Conservation (phyloP, 2,113 vertebrate species). For the Eonycteris spelaea region DNA sequence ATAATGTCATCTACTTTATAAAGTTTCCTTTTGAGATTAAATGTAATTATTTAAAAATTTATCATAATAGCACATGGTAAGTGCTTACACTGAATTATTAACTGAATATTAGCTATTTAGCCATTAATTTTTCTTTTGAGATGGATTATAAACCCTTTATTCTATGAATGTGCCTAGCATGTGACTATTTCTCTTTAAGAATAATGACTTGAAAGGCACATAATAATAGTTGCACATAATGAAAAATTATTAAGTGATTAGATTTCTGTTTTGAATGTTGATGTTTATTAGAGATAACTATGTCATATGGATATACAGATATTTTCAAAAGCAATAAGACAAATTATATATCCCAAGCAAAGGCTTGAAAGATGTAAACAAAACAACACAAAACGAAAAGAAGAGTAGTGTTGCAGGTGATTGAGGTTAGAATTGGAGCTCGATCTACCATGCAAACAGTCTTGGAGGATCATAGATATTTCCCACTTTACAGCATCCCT, state of each 20-base stretch:
- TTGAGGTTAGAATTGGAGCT: not conserved
- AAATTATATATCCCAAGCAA: not conserved
- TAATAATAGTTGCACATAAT: not conserved
- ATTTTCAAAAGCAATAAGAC: not conserved
- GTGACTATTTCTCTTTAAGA: not conserved
- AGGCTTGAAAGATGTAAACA: not conserved
- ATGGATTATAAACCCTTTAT: not conserved
- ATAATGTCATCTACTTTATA: not conserved
- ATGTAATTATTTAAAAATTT: not conserved
- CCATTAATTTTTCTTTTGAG: not conserved
- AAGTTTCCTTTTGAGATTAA: not conserved
- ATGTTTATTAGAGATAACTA: not conserved
- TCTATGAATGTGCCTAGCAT: not conserved
- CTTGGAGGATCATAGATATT: not conserved
- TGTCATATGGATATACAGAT: not conserved
- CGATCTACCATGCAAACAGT: not conserved
- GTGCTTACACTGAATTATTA: not conserved
- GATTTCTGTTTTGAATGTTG: not conserved
- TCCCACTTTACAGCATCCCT: not conserved
- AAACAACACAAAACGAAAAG: not conserved
- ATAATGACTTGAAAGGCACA: not conserved
- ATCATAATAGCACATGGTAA: not conserved
- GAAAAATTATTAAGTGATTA: not conserved
- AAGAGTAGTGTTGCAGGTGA: not conserved
- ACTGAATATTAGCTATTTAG: not conserved